Base-by-base conservation (phyloP, 1,140 invertebrate genomes). In the Drosophila sp. region DNA sequence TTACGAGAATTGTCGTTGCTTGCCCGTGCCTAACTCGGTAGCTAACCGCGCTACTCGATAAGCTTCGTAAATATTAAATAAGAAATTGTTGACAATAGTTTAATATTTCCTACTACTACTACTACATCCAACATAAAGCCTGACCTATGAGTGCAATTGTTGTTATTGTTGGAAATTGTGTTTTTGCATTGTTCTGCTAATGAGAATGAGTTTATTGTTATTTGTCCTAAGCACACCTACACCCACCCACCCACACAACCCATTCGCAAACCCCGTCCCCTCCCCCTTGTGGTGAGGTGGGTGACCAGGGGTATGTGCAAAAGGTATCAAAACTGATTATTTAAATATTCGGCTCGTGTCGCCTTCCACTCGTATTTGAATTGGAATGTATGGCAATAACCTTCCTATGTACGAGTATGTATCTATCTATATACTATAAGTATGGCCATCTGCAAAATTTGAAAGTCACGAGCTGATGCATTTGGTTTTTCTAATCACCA, bases 21-120 rank as follows among this genome's bases (percentile, higher is more conserved):
- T 72, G 56, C 23, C 47, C 40, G 60, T 58, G 44, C 61, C 41
- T 78, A 71, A 76, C 40, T 70, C 60, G 70, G 62, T 62, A 74
- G 60, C 67, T 74, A 65, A 30, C 38, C 73, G 54, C 32, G 30
- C 44, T 50, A 50, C 6, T 27, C 70, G 79, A 86, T 86, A 86
- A 87, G 79, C 71, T 72, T 27, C 27, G 66, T 50, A 86, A 86
- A 86, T 79, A 79, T 50, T 86, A 54, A 87, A 76, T 72, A 70
- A 71, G 54, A 79, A 76, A 82, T 79, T 87, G 79, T 86, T 82
- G 78, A 77, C 74, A 27, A 33, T 50, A 44, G 44, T 50, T 50
- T 50, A 27, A 66, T 65, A 70, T 70, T 85, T 85, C 65, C 77
- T 78, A 75, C 72, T 67, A 41, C 44, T 29, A 38, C 44, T 30